Evolutionary conservation across 2,888 invertebrate genomes (phyloP).

Genomic region (Machimus atricapillus): DNA sequence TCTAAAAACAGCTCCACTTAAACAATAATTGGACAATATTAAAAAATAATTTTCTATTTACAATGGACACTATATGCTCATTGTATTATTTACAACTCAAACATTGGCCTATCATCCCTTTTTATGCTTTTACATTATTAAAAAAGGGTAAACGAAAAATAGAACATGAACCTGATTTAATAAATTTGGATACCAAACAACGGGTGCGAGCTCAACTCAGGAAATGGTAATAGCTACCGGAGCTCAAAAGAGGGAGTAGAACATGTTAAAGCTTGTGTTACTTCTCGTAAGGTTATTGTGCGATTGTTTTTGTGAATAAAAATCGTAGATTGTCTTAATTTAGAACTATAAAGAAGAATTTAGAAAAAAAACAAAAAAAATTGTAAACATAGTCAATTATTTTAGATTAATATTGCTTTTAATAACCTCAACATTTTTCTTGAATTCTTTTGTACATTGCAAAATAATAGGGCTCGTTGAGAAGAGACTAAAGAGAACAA

Average conservation of each 20-base stretch:
- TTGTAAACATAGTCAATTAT: not conserved
- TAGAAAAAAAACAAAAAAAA: not conserved
- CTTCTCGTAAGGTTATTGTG: not conserved
- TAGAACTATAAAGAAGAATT: not conserved
- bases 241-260: not conserved
- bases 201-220: not conserved
- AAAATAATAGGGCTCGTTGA: not conserved
- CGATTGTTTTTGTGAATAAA: conserved; percentile 20
- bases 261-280: not conserved
- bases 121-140: no score
- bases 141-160: not conserved
- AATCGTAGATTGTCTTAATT: conserved; percentile 4
- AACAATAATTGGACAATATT: not conserved
- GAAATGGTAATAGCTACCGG: not conserved
- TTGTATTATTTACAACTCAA: not conserved
- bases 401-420: not conserved
- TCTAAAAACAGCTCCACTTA: not conserved
- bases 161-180: not conserved
- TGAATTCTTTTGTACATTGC: conserved; percentile 44
- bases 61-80: not conserved
- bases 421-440: conserved; percentile 41
- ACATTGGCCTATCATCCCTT: not conserved
- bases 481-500: not conserved
- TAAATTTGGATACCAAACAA: not conserved
- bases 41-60: no score